phyloP scores from a whole-genome alignment of 2,113 vertebrate species.

The Tachuris rubrigastra region DNA sequence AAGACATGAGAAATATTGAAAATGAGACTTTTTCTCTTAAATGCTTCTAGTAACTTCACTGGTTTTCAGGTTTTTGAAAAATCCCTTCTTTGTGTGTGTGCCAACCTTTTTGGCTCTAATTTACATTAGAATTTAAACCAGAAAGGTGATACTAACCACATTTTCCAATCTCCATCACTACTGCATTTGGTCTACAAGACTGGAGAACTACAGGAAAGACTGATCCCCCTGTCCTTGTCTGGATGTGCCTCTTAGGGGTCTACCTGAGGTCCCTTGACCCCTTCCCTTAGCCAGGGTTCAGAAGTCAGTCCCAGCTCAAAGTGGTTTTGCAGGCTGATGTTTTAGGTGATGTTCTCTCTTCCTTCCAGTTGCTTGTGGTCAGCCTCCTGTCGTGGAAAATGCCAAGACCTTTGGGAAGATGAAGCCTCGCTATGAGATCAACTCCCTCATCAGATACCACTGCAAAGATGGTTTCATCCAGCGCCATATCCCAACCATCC shows the following conservation, averaged over 20 bases:
- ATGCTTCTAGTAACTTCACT: background rate
- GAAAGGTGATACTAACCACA: background rate
- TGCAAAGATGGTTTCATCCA: conserved; percentile 94
- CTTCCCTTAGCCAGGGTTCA: background rate
- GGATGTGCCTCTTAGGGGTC: background rate
- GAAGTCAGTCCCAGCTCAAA: background rate
- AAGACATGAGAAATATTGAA: background rate
- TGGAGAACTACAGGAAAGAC: background rate
- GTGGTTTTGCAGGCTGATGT: background rate
- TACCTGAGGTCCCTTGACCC: background rate
- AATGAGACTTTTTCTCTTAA: background rate
- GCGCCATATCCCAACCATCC: conserved; percentile 91
- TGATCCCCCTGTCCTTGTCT: background rate
- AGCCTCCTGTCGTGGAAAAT: conserved; percentile 93
- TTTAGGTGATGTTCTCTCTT: background rate
- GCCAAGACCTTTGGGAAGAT: conserved; percentile 90
- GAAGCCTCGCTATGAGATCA: conserved; percentile 92
- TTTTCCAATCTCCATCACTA: background rate
- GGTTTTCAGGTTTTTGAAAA: background rate
- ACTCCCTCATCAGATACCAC: conserved; percentile 94
- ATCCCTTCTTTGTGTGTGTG: background rate
- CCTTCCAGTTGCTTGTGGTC: conserved; percentile 87
- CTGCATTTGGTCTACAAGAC: background rate
- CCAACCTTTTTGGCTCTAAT: background rate
- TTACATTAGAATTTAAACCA: background rate